A percentile compares a stretch with the other conserved stretches of the same genome.
These are phyloP conservation scores for Heterotis niloticus DNA, from an alignment of 2,113 vertebrate genomes.

Conservation along the genomic window DNA sequence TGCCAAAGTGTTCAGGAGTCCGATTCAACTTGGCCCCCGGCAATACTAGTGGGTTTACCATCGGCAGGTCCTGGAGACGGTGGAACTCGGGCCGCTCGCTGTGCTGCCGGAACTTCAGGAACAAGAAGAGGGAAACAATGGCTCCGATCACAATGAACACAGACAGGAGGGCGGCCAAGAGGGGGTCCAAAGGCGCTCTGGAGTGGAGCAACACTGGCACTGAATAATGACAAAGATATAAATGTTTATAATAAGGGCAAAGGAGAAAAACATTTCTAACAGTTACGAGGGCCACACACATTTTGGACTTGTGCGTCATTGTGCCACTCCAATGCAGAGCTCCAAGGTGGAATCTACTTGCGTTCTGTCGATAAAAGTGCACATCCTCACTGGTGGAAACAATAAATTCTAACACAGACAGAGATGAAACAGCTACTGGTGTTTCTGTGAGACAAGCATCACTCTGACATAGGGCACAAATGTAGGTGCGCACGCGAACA, in stretches of 20 bases:
- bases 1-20: background rate
- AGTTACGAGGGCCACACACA: too few species aligned
- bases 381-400: too few species aligned
- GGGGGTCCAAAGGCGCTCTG: constrained; percentile 64
- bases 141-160: constrained; percentile 75
- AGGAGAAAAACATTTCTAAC: background rate
- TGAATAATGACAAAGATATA: constrained; percentile 33
- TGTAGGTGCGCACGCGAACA: too few species aligned
- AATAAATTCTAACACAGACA: too few species aligned
- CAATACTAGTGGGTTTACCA: constrained; percentile 51
- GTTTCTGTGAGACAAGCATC: too few species aligned
- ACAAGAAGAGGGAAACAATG: constrained; percentile 71
- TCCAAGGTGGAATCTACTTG: too few species aligned
- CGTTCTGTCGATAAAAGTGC: too few species aligned
- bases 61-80: constrained; percentile 74
- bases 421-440: too few species aligned
- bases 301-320: too few species aligned
- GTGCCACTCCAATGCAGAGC: too few species aligned
- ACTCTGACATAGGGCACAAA: too few species aligned
- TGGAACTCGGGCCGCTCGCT: constrained; percentile 75
- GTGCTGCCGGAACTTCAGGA: constrained; percentile 73
- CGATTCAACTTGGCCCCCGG: background rate
- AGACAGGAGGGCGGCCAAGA: constrained; percentile 74
- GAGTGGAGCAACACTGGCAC: constrained; percentile 29
- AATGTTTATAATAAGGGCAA: background rate